Base-by-base conservation (phyloP, 1,140 invertebrate species). In the Pseudomyrmex dendroicus region DNA sequence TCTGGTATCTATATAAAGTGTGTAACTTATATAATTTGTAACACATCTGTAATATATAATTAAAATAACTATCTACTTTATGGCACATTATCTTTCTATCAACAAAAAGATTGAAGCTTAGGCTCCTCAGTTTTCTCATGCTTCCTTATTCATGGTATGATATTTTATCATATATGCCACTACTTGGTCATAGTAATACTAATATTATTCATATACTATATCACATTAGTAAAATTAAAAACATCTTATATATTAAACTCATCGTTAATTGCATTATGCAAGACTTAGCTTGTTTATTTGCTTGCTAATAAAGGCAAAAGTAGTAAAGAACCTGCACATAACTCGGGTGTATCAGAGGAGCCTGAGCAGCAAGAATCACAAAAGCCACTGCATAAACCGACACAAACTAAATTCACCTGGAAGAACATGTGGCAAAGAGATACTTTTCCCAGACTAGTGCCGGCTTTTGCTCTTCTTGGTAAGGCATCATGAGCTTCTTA, bases 391-490 rank as follows among this genome's bases (percentile, higher is more conserved):
- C 91, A 91, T 82, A 92, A 90, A 87, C 91, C 91, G 44, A 92
- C 91, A 83, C 89, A 91, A 90, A 92, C 91, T 86, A 91, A 87
- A 89, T 92, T 92, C 70, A 86, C 89, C 83, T 92, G 92, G 92
- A 92, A 89, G 85, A 89, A 87, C 62, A 91, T 91, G 83, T 93
- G 92, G 92, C 89, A 92, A 80, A 90, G 89, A 85, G 90, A 92
- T 62, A 85, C 77, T 83, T 92, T 92, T 84, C 92, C 92, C 64
- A 87, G 91, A 84, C 89, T 92, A 89, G 83, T 92, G 76, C 85
- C 90, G 87, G 92, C 91, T 89, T 92, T 92, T 89, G 91, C 91
- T 80, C 88, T 92, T 74, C 76, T 93, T 88, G 92, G 91, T 93
- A 93, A 93, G 92, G 90, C 67, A 90, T 78, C 83, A 84, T 61